Evolutionary conservation across 2,888 invertebrate species (phyloP).

Genomic region (Pachymerium ferrugineum): DNA sequence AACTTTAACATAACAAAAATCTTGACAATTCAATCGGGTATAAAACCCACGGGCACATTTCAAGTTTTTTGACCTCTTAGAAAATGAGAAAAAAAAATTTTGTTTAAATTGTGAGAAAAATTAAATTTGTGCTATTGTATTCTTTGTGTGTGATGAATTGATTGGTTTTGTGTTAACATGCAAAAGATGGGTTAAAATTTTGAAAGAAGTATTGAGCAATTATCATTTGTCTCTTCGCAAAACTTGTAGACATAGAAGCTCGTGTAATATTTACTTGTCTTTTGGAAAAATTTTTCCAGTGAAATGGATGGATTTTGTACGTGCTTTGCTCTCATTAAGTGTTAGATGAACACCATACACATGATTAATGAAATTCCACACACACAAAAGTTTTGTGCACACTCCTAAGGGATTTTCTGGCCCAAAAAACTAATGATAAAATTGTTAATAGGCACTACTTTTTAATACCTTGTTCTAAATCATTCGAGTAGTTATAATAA

Average conservation of each 20-base stretch:
- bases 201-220: not conserved
- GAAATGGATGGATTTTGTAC: slow-evolving; percentile 13
- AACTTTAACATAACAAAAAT: no score
- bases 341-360: not conserved
- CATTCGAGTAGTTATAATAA: no score
- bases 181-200: not conserved
- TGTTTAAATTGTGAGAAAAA: no score
- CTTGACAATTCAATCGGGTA: no score
- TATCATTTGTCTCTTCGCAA: slow-evolving; percentile 7
- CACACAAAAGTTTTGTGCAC: not conserved
- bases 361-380: slow-evolving; percentile 18
- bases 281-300: not conserved
- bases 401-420: no score
- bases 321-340: slow-evolving; percentile 3
- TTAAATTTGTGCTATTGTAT: no score
- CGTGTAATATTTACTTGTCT: slow-evolving; percentile 18
- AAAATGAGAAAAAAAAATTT: no score
- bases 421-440: not conserved
- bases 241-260: not conserved
- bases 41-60: no score
- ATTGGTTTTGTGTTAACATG: not conserved
- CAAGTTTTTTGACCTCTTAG: no score
- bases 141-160: not conserved
- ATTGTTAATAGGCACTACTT: not conserved
- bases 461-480: not conserved